These are phyloP conservation scores for Punctoribates punctum DNA, from an alignment of 2,888 invertebrate genomes.

Conservation along the genomic window DNA sequence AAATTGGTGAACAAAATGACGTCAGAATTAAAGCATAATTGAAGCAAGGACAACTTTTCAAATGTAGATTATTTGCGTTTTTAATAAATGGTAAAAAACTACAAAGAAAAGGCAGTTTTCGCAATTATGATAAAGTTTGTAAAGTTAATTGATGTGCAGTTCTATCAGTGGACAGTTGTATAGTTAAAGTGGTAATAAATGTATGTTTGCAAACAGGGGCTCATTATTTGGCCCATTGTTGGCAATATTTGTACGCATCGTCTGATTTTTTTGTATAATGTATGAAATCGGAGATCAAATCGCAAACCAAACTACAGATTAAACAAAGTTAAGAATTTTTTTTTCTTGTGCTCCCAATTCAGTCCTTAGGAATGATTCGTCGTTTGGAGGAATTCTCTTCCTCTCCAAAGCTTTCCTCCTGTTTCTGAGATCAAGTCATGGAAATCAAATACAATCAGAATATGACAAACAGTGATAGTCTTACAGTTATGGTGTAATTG, in stretches of 20 bases:
- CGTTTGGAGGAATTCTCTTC: constrained; percentile 17
- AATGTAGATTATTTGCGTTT: background rate
- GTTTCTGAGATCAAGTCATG: background rate
- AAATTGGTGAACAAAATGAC: too few relatives aligned
- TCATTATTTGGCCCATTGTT: background rate
- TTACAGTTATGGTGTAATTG: constrained; percentile 9
- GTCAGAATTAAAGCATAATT: background rate
- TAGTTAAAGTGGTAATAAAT: background rate
- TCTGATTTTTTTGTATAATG: background rate
- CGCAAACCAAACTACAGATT: background rate
- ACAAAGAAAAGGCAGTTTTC: background rate
- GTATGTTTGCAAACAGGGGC: background rate
- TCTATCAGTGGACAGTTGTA: background rate
- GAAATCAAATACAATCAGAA: background rate
- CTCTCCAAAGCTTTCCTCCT: constrained; percentile 22
- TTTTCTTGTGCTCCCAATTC: background rate
- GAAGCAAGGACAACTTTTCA: background rate
- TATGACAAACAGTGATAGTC: background rate
- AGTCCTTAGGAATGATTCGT: constrained; percentile 3
- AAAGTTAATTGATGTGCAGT: too few relatives aligned
- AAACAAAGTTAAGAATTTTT: background rate
- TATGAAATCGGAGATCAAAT: background rate
- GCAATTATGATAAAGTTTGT: too few relatives aligned
- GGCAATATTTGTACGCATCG: background rate
- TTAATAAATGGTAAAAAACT: background rate